Percentiles rank a stretch among this genome's conserved stretches.
These are phyloP conservation scores for Coecobrya sp. DNA, from an alignment of 2,888 invertebrate species.

Conservation along the genomic window DNA sequence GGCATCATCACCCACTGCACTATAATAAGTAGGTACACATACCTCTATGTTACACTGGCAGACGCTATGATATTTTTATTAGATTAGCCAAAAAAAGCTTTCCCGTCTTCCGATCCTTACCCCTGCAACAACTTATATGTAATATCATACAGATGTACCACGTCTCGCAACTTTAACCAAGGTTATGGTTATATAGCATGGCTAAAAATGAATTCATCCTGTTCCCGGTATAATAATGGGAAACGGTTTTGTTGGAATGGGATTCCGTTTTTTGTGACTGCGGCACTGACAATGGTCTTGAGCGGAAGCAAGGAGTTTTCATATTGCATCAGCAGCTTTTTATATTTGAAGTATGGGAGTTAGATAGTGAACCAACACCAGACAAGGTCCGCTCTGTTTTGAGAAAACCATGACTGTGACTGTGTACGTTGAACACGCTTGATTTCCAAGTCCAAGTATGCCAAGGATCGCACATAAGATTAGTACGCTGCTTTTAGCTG, in stretches of 20 bases:
- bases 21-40: background rate
- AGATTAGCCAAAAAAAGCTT: background rate
- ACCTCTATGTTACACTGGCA: background rate
- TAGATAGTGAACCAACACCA: background rate
- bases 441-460: slow-evolving; percentile 54
- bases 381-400: slow-evolving; percentile 24
- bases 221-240: slow-evolving; percentile 21
- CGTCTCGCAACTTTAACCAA: slow-evolving; percentile 5
- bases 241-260: slow-evolving; percentile 20
- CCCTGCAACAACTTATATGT: background rate
- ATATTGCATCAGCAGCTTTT: slow-evolving; percentile 26
- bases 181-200: slow-evolving; percentile 23
- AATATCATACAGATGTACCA: background rate
- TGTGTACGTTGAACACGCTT: slow-evolving; percentile 14
- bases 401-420: slow-evolving; percentile 32
- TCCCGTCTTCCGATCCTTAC: background rate
- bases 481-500: no score
- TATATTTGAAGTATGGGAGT: background rate
- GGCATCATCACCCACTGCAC: background rate
- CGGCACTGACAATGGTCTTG: slow-evolving; percentile 65
- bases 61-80: background rate
- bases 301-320: slow-evolving; percentile 18
- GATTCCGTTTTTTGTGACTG: background rate
- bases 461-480: slow-evolving; percentile 38
- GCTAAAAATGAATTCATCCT: slow-evolving; percentile 23